Evolutionary conservation across 1,140 invertebrate species (phyloP).

Genomic region (Whitmania pigra): DNA sequence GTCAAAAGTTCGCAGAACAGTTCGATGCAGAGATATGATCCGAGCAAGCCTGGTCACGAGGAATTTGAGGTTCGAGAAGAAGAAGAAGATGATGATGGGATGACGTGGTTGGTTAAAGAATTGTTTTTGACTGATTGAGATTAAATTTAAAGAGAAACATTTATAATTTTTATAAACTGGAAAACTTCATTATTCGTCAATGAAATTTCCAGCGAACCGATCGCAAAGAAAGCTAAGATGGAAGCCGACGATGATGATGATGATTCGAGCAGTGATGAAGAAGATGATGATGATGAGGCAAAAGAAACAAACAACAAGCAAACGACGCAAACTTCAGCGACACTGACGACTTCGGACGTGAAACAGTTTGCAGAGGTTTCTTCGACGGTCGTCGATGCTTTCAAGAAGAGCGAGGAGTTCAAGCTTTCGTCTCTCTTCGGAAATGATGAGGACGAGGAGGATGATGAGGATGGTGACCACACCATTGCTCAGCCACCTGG

Average conservation of each 20-base stretch:
- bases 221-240: not conserved
- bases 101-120: not conserved
- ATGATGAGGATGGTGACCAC: not conserved
- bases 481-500: no score
- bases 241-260: not conserved
- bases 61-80: not conserved
- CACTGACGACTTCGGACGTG: not conserved
- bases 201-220: not conserved
- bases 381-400: not conserved
- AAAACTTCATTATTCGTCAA: not conserved
- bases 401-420: not conserved
- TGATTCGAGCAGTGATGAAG: not conserved
- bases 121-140: not conserved
- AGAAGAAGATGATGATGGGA: not conserved
- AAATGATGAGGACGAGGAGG: not conserved
- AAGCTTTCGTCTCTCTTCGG: constrained; percentile 2
- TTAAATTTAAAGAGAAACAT: no score
- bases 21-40: not conserved
- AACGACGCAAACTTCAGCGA: not conserved
- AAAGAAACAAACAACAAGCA: not conserved
- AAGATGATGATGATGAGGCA: not conserved
- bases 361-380: not conserved
- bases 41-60: not conserved
- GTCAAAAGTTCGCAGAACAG: not conserved
- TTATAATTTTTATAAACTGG: not conserved